These are phyloP conservation scores for Cricetomys ansorgei DNA, from an alignment of 2,113 vertebrate species.

Conservation along the genomic window DNA sequence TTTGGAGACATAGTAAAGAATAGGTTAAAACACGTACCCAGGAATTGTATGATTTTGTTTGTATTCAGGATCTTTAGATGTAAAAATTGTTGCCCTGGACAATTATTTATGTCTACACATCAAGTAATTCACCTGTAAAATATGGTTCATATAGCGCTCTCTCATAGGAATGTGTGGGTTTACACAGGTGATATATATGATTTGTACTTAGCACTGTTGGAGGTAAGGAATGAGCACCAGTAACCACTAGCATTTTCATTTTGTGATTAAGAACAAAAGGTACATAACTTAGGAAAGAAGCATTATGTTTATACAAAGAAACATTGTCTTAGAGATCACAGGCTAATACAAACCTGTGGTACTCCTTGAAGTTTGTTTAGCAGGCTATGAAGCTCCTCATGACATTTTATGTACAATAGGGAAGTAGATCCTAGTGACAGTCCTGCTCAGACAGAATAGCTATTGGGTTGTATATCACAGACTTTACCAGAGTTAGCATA, in stretches of 20 bases:
- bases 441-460: background rate
- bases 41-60: background rate
- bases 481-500: background rate
- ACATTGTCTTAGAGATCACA: background rate
- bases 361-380: background rate
- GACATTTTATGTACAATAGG: background rate
- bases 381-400: background rate
- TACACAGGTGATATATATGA: background rate
- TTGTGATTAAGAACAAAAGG: constrained; percentile 16
- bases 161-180: background rate
- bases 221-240: background rate
- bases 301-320: background rate
- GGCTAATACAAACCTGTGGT: background rate
- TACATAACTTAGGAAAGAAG: background rate
- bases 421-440: background rate
- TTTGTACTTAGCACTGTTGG: background rate
- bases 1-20: background rate
- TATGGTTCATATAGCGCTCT: background rate
- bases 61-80: background rate
- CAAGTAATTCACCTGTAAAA: constrained; percentile 25
- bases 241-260: background rate
- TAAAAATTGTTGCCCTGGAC: background rate
- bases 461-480: background rate
- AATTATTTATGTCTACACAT: background rate
- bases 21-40: background rate